Evolutionary conservation across 2,113 vertebrate genomes (phyloP).

Genomic region (Corythornis madagascariensis): DNA sequence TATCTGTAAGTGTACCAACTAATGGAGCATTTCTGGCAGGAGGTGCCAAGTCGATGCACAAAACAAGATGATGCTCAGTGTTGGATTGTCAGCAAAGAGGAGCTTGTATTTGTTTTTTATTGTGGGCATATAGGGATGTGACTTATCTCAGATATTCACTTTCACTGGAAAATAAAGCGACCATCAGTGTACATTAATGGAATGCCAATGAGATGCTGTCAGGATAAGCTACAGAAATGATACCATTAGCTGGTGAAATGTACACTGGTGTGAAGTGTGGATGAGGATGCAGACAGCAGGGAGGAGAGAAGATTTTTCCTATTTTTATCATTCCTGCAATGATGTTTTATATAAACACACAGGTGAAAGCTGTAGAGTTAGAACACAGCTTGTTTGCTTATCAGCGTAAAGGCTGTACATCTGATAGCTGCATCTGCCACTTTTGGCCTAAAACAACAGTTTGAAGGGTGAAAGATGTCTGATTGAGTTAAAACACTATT

Average conservation of each 20-base stretch:
- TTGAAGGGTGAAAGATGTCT: background rate
- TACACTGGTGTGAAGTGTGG: background rate
- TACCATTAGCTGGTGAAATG: background rate
- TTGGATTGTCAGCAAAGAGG: background rate
- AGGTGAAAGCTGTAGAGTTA: background rate
- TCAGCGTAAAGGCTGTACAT: background rate
- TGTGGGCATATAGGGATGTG: background rate
- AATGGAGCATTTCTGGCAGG: background rate
- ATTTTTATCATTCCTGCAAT: background rate
- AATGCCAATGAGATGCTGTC: background rate
- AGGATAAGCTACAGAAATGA: background rate
- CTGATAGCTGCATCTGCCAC: background rate
- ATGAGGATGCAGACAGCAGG: background rate
- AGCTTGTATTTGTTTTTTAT: background rate
- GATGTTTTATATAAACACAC: slow-evolving; percentile 1
- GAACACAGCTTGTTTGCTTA: background rate
- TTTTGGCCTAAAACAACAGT: background rate
- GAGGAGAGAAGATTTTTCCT: background rate
- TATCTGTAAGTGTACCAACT: background rate
- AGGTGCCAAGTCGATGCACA: background rate
- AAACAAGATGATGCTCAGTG: background rate
- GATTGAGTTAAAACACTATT: slow-evolving; percentile 12
- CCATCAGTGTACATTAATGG: background rate
- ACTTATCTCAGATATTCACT: background rate
- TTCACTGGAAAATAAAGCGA: background rate